Evolutionary conservation across 2,888 invertebrate genomes (phyloP).

Genomic region (Sinhomidia bicolor): DNA sequence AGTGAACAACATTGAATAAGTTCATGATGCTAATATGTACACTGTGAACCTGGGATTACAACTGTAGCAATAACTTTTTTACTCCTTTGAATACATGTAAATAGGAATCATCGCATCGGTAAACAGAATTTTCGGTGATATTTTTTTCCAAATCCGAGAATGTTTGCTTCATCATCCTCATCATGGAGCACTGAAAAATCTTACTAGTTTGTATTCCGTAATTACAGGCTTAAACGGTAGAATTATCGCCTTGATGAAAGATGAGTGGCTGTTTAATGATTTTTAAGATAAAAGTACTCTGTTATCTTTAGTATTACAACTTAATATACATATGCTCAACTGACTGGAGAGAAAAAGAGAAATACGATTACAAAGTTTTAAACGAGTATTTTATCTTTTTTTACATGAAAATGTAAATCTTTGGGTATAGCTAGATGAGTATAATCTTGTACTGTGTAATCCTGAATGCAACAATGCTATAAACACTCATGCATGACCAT

Average conservation of each 20-base stretch:
- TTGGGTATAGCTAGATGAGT: too few species aligned
- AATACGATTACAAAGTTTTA: background rate
- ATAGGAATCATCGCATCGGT: constrained; percentile 31
- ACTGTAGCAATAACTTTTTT: constrained; percentile 9
- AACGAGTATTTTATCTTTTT: background rate
- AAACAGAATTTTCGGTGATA: constrained; percentile 24
- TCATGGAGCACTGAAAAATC: background rate
- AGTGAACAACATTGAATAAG: background rate
- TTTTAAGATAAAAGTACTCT: background rate
- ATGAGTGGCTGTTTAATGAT: constrained; percentile 44
- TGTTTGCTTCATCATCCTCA: background rate
- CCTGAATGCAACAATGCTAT: background rate
- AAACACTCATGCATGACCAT: background rate
- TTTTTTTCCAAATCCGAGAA: background rate
- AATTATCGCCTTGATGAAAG: constrained; percentile 51
- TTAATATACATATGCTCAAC: too few species aligned
- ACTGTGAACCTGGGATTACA: background rate
- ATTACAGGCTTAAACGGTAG: constrained; percentile 45
- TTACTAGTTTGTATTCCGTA: constrained; percentile 4
- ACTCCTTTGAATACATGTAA: background rate
- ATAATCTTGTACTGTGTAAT: background rate
- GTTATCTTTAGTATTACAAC: background rate
- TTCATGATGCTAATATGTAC: background rate
- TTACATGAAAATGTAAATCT: too few species aligned
- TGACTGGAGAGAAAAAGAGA: background rate